Base-by-base conservation (phyloP, 1,140 invertebrate species). In the Agrilus planipennis region DNA sequence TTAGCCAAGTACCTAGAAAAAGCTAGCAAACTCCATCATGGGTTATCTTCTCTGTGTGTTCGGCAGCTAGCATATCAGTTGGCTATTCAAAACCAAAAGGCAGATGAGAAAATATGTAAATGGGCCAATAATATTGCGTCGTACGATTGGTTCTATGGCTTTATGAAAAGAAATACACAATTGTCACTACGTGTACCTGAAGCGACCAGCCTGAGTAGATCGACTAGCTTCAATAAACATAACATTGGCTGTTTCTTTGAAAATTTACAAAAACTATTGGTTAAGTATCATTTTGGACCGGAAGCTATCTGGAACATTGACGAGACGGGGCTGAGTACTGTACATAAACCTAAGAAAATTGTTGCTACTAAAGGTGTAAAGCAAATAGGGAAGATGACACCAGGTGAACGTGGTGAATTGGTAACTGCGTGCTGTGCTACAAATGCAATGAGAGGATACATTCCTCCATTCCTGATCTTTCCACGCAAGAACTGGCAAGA, bases 401-500 rank as follows among this genome's bases (percentile, higher is more conserved):
- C 32, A 9, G 62, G 53, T 27, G 45, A 52, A 47, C 28, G 43
- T 16, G 47, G 47, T 10, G 21, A 28, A 10, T 37, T 57, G 4
- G 56, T 60, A 5, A 63, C 60, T 14, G 30, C 57, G 23, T 49
- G 42, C 15, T 47, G 42, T 42, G 47, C 42, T 39, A 46, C 55
- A 16, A 61, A 47, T 58, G 64, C 53, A 42, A 41, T 49, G 27
- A 58, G 61, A 43, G 58, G 57, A 41, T 30, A 41, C 22, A 53
- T 58, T 32, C 60, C 60, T 19, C 61, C 61, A 32, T 40, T 43
- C n/a, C 2, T 23, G 20, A 17, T 38, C n/a, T 36, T 36, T 22
- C 34, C 34, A 4, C 18, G 34, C 14, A n/a, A 21, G 7, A 21
- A 22, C 4, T n/a, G 23, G 14, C 16, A 40, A 19, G 29, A 40